Conservation (phyloP, 2,797 vertebrate species). For the Gouania willdenowi region DNA sequence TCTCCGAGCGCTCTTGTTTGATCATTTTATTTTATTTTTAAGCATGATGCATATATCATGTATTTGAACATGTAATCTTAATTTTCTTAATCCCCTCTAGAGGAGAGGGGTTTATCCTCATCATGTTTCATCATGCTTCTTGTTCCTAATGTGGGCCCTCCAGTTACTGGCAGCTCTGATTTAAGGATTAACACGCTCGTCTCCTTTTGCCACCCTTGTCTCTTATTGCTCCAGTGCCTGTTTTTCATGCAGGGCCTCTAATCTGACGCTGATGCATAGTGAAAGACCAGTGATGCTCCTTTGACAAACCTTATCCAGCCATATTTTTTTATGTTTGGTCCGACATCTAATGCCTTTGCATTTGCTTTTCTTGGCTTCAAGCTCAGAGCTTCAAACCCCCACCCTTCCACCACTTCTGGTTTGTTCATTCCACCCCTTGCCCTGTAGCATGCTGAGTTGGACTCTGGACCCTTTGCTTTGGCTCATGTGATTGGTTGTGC, state of each 20-base stretch:
- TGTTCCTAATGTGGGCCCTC: constrained; percentile 13
- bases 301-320: constrained; percentile 41
- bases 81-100: not conserved
- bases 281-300: constrained; percentile 65
- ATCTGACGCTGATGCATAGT: constrained; percentile 70
- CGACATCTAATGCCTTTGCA: constrained; percentile 49
- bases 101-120: constrained; percentile 9
- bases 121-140: constrained; percentile 20
- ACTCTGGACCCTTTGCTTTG: constrained; percentile 39
- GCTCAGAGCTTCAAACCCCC: constrained; percentile 22
- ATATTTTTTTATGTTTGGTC: constrained; percentile 39
- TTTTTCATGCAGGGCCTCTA: constrained; percentile 43
- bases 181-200: constrained; percentile 47
- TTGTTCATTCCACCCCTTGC: not conserved
- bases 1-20: too few species aligned
- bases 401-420: not conserved
- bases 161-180: constrained; percentile 24
- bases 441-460: constrained; percentile 27
- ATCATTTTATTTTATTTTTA: too few species aligned
- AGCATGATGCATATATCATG: too few species aligned
- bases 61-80: too few species aligned
- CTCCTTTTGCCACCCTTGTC: constrained; percentile 44
- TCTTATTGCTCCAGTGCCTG: constrained; percentile 30
- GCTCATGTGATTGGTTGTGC: constrained; percentile 61
- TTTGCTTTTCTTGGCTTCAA: constrained; percentile 58